phyloP scores from a whole-genome alignment of 2,113 vertebrate genomes.

The Takifugu bimaculatus region DNA sequence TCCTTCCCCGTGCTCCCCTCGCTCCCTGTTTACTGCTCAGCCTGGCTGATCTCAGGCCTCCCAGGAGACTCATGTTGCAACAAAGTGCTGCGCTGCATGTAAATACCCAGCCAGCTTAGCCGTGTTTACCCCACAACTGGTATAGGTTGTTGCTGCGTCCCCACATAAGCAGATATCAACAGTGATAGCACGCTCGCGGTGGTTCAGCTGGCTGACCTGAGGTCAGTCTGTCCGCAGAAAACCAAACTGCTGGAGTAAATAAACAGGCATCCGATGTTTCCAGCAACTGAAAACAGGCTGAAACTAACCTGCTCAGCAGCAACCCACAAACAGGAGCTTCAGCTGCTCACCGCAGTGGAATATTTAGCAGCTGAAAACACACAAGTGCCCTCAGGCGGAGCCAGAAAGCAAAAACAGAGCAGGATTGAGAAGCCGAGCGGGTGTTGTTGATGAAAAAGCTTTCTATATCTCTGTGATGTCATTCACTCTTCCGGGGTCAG shows the following conservation, averaged over 20 bases:
- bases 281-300: background rate
- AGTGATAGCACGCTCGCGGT: constrained; percentile 2
- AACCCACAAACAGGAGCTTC: background rate
- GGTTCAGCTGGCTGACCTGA: background rate
- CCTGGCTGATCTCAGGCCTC: constrained; percentile 42
- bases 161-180: constrained; percentile 27
- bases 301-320: background rate
- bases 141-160: constrained; percentile 29
- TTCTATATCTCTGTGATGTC: too few species aligned
- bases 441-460: background rate
- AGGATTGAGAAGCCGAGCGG: background rate
- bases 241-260: background rate
- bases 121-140: constrained; percentile 60
- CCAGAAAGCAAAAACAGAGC: background rate
- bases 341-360: background rate
- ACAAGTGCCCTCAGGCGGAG: background rate
- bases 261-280: too few species aligned
- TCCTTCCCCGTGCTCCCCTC: constrained; percentile 37
- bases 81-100: constrained; percentile 38
- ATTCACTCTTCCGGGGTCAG: too few species aligned
- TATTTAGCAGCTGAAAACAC: background rate
- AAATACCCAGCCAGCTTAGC: constrained; percentile 51
- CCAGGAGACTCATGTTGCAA: constrained; percentile 37
- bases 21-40: constrained; percentile 31
- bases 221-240: constrained; percentile 5